Evolutionary conservation across 2,888 invertebrate genomes (phyloP).

Genomic region (Adineta ricciae): DNA sequence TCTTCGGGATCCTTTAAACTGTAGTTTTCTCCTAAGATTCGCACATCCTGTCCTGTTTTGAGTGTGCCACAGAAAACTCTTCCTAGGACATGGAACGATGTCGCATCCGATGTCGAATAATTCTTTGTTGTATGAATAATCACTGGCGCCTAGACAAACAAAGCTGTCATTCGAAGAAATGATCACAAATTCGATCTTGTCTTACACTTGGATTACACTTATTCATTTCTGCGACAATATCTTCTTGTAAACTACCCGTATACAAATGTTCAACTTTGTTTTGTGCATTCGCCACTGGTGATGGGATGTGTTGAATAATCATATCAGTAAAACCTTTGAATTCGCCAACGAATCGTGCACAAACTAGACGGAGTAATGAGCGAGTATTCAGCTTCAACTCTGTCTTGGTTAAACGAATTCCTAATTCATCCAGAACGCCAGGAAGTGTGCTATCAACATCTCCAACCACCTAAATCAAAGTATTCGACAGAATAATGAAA

Average conservation of each 20-base stretch:
- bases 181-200: too few relatives aligned
- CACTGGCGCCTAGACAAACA: constrained; percentile 55
- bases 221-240: constrained; percentile 35
- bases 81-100: constrained; percentile 87
- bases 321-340: constrained; percentile 68
- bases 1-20: constrained; percentile 94
- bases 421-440: constrained; percentile 75
- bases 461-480: constrained; percentile 65
- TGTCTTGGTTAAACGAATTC: constrained; percentile 80
- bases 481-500: constrained; percentile 7
- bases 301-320: constrained; percentile 82
- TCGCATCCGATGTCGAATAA: constrained; percentile 95
- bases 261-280: constrained; percentile 82
- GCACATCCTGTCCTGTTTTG: constrained; percentile 80
- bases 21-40: constrained; percentile 97
- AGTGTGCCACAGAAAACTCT: constrained; percentile 89
- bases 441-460: constrained; percentile 87
- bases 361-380: constrained; percentile 78
- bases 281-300: constrained; percentile 75
- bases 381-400: constrained; percentile 89
- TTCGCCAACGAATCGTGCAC: constrained; percentile 82
- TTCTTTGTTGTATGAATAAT: constrained; percentile 94
- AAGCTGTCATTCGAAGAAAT: constrained; percentile 34
- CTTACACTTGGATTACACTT: constrained; percentile 17
- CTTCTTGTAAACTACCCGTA: constrained; percentile 61